Evolutionary conservation across 1,140 invertebrate genomes (phyloP), one percentile per base, ranked within the genome.

Genomic region (Diploscapter pachys): DNA sequence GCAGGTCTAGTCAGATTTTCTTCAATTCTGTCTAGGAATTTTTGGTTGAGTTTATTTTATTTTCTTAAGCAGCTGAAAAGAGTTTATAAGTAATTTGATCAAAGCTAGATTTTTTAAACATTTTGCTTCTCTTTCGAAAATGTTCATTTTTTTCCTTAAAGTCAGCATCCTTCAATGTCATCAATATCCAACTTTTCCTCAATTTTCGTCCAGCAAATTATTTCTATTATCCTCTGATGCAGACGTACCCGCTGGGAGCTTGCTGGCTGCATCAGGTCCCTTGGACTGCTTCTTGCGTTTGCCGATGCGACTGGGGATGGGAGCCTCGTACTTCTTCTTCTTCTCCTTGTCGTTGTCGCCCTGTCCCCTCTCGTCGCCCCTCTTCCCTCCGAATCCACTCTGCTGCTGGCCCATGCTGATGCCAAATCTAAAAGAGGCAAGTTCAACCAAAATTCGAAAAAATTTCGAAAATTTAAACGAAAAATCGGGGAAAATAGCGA

Each of bases 241-340:
- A 6, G 8, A 69, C 67, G 73, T 83, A 90, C 90, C 89, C 88
- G 92, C 92, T 59, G 97, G 97, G 78, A 99, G 87, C 88, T 99
- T 99, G 73, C 95, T 90, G 9, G 96, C 96, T 68, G 96, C 93
- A 89, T 99, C 97, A 0, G 97, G 96, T 78, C 97, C 97, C 89
- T 98, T 95, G 49, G 92, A 91, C 86, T 92, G 91, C 83, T 94
- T 93, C 89, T 96, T 95, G 88, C 96, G 96, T 86, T 98, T 98
- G n/a, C 97, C 96, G 69, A 98, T 95, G 70, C 96, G 89, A 2
- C 96, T 98, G 53, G 96, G 96, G 86, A 98, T 94, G 85, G 96
- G 96, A 62, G 96, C 95, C 86, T 99, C 97, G 88, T 99, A 98
- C 86, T 98, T 98, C 86, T 98, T 98, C 88, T 95, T 96, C 88